These are phyloP conservation scores for Timema cristinae DNA, from an alignment of 2,888 invertebrate species.

Conservation along the genomic window DNA sequence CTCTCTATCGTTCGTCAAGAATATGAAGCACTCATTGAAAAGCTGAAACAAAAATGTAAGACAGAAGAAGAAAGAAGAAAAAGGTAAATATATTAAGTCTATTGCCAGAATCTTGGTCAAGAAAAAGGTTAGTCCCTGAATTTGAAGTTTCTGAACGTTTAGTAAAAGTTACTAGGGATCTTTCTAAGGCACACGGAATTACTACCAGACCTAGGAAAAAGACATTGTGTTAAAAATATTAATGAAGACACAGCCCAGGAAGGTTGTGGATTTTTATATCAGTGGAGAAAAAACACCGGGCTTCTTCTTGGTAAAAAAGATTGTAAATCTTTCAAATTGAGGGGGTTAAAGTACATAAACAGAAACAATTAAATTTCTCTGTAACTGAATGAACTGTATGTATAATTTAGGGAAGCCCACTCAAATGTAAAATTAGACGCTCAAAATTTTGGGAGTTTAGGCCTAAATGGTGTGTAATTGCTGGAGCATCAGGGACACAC, in stretches of 20 bases:
- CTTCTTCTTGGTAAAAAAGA: background rate
- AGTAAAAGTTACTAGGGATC: no score
- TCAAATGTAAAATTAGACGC: background rate
- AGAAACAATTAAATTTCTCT: no score
- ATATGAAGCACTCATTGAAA: no score
- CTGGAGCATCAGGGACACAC: conserved; percentile 1
- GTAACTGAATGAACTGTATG: no score
- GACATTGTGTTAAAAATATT: background rate
- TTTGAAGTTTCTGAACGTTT: no score
- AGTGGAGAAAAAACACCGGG: background rate
- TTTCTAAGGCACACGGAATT: no score
- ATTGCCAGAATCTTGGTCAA: no score
- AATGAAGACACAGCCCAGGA: background rate
- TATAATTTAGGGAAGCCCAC: conserved; percentile 5
- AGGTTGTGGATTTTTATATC: background rate
- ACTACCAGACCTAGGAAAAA: background rate
- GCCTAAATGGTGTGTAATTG: background rate
- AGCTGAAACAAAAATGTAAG: no score
- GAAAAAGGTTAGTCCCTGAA: no score
- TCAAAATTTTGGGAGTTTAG: background rate
- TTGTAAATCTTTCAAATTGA: background rate
- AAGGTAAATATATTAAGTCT: no score
- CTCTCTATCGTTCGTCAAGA: no score
- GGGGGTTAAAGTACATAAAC: conserved; percentile 1
- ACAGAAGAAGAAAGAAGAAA: no score